Percentiles rank a stretch among this genome's conserved stretches.
These are phyloP conservation scores for Rhagium mordax DNA, from an alignment of 2,888 invertebrate genomes.

Conservation along the genomic window DNA sequence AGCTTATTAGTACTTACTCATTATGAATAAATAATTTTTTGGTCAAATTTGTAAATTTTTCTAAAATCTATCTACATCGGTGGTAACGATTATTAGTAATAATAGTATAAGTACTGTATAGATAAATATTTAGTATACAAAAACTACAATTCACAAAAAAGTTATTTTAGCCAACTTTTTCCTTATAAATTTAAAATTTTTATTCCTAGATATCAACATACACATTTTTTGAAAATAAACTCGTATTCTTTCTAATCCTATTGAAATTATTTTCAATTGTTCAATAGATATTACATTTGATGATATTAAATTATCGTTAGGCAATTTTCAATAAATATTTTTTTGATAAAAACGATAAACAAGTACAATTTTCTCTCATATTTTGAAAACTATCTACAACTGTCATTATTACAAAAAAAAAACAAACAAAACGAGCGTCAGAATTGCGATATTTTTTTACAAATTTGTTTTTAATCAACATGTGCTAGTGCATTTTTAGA, in stretches of 20 bases:
- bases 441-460: too few relatives aligned
- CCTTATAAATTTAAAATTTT: slow-evolving; percentile 3
- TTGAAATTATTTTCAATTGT: not conserved
- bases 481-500: too few relatives aligned
- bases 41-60: slow-evolving; percentile 59
- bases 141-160: slow-evolving; percentile 37
- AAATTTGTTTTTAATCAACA: too few relatives aligned
- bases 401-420: too few relatives aligned
- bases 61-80: slow-evolving; percentile 57
- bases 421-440: too few relatives aligned
- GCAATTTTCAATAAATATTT: too few relatives aligned
- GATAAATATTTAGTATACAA: slow-evolving; percentile 53
- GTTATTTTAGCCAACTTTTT: slow-evolving; percentile 17
- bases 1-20: slow-evolving; percentile 31
- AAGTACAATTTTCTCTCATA: too few relatives aligned
- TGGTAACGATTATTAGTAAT: slow-evolving; percentile 53
- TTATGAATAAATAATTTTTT: slow-evolving; percentile 45
- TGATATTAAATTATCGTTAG: too few relatives aligned
- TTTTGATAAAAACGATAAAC: too few relatives aligned
- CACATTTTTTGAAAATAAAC: too few relatives aligned
- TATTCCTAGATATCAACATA: not conserved
- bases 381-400: too few relatives aligned
- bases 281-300: too few relatives aligned
- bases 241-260: not conserved
- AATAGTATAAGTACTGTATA: slow-evolving; percentile 54